Evolutionary conservation across 2,888 invertebrate genomes (phyloP).

Genomic region (Biston betularia): DNA sequence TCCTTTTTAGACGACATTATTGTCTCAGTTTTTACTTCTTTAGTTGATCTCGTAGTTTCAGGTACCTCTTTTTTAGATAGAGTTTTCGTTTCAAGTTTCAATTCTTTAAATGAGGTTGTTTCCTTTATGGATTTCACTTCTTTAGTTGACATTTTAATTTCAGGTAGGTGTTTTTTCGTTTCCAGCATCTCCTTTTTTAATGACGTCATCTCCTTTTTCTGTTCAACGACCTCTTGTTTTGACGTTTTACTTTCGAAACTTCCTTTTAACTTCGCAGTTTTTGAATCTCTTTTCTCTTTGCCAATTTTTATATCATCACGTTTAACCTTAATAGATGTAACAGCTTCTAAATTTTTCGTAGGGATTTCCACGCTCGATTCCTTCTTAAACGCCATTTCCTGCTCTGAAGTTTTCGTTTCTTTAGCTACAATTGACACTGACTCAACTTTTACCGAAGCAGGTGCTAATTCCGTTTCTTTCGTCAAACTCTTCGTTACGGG

Average conservation of each 20-base stretch:
- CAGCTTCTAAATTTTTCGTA: conserved; percentile 9
- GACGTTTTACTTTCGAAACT: conserved; percentile 7
- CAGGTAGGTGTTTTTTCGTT: neutral
- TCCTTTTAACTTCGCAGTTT: conserved; percentile 11
- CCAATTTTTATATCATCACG: conserved; percentile 26
- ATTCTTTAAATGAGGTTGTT: conserved; percentile 1
- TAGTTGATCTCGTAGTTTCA: conserved; percentile 1
- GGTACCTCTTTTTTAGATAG: conserved; percentile 4
- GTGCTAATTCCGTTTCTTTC: conserved; percentile 3
- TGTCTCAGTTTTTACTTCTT: conserved; percentile 5
- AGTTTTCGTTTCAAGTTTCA: conserved; percentile 10
- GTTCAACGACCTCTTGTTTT: conserved; percentile 14
- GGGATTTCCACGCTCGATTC: conserved; percentile 8
- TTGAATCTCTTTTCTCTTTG: conserved; percentile 29
- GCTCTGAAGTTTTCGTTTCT: conserved; percentile 2
- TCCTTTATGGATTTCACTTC: conserved; percentile 16
- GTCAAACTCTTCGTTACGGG: neutral
- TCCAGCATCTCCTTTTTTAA: conserved; percentile 1
- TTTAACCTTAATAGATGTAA: conserved; percentile 11
- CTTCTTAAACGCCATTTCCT: conserved; percentile 1
- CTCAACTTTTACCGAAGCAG: neutral
- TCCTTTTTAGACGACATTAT: conserved; percentile 13
- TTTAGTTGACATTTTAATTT: conserved; percentile 6
- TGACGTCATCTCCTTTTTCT: conserved; percentile 5
- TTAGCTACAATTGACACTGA: neutral